Conservation (phyloP, 2,888 invertebrate genomes). For the Latrodectus elegans region DNA sequence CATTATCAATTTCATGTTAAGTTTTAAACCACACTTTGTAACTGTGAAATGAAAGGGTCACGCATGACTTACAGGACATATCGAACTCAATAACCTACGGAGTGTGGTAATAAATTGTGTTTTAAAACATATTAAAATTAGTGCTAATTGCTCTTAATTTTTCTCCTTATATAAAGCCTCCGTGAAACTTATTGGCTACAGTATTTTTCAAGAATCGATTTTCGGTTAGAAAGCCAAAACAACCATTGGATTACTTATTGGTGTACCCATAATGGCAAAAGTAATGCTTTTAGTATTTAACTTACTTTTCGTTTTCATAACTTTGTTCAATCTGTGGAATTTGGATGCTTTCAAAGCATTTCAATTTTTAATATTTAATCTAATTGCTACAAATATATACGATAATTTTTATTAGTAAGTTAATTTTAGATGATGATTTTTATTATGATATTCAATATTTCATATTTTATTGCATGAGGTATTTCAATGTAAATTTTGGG, state of each 20-base stretch:
- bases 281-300: constrained; percentile 44
- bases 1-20: constrained; percentile 28
- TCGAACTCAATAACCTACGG: constrained; percentile 44
- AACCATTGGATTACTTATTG: constrained; percentile 16
- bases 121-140: constrained; percentile 21
- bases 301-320: constrained; percentile 25
- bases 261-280: constrained; percentile 39
- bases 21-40: constrained; percentile 11
- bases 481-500: too few relatives aligned
- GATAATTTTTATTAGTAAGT: background rate
- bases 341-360: constrained; percentile 6
- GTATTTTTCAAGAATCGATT: constrained; percentile 7
- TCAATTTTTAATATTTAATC: constrained; percentile 22
- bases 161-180: constrained; percentile 34
- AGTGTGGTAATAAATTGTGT: constrained; percentile 15
- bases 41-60: constrained; percentile 13
- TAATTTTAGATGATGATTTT: too few relatives aligned
- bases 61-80: constrained; percentile 27
- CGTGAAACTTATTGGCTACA: background rate
- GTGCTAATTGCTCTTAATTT: constrained; percentile 43
- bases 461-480: too few relatives aligned
- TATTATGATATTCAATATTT: too few relatives aligned
- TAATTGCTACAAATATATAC: constrained; percentile 13
- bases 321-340: constrained; percentile 3
- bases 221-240: background rate